Percentiles rank a stretch among this genome's conserved stretches.
These are phyloP conservation scores for Montifringilla adamsi DNA, from an alignment of 2,113 vertebrate species.

Conservation along the genomic window DNA sequence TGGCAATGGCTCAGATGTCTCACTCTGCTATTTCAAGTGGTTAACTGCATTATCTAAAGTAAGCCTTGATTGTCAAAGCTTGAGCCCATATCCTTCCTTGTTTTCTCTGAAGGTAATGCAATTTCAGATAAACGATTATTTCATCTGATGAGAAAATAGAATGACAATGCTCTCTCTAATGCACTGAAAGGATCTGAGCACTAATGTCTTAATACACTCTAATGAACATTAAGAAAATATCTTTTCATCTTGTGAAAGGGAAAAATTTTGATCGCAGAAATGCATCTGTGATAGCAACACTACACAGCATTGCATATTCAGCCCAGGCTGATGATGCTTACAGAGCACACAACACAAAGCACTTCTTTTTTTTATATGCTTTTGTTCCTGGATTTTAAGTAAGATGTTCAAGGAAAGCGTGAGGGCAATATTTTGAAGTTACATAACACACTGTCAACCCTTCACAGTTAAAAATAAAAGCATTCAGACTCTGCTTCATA, in stretches of 20 bases:
- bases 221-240: constrained; percentile 48
- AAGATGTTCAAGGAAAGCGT: neutral
- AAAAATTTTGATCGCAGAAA: constrained; percentile 12
- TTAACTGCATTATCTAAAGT: constrained; percentile 55
- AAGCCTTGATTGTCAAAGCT: constrained; percentile 40
- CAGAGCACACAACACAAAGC: neutral
- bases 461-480: constrained; percentile 40
- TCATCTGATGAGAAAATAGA: constrained; percentile 35
- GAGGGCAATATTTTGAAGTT: constrained; percentile 44
- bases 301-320: neutral
- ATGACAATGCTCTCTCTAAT: constrained; percentile 1
- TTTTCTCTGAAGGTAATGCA: constrained; percentile 41
- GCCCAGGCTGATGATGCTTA: neutral
- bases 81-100: constrained; percentile 12
- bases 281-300: neutral
- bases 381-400: constrained; percentile 19
- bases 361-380: neutral
- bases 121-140: constrained; percentile 52
- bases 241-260: constrained; percentile 27
- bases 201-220: constrained; percentile 13
- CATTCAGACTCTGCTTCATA: constrained; percentile 12
- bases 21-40: constrained; percentile 39
- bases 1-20: neutral
- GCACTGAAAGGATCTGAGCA: constrained; percentile 12
- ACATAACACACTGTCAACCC: constrained; percentile 31